Percentiles rank a stretch among this genome's conserved stretches.
Conservation (phyloP, 2,113 vertebrate species). For the Passer montanus region DNA sequence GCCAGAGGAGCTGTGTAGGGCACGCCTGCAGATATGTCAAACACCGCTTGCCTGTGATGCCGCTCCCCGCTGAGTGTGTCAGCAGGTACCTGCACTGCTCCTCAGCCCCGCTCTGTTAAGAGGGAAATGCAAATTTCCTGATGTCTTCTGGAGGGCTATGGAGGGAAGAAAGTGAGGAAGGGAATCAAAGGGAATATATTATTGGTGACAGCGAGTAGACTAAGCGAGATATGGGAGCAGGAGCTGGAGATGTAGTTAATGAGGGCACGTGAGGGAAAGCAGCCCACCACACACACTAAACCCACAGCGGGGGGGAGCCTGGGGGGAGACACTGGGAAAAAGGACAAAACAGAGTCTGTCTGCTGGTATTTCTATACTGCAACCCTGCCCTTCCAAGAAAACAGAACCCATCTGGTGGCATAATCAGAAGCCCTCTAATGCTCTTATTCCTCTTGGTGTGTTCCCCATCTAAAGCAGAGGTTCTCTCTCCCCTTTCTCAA, state of each 20-base stretch:
- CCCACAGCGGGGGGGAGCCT: not conserved
- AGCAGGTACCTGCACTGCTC: not conserved
- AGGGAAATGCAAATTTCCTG: constrained; percentile 34
- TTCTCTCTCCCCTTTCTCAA: not conserved
- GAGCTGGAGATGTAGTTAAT: not conserved
- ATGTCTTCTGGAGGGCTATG: not conserved
- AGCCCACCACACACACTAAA: accelerated
- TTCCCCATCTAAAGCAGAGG: not conserved
- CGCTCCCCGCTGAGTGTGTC: not conserved
- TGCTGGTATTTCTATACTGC: not conserved
- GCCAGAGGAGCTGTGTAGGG: not conserved
- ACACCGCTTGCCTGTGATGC: not conserved
- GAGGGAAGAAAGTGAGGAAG: not conserved
- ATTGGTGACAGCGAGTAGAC: not conserved
- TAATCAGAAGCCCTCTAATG: not conserved
- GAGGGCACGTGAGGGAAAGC: not conserved
- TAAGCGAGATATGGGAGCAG: not conserved
- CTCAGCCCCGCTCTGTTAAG: not conserved
- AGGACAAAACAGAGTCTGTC: not conserved
- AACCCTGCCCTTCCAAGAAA: not conserved
- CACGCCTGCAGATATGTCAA: not conserved
- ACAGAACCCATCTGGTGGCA: not conserved
- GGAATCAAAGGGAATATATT: constrained; percentile 51
- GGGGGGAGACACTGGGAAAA: not conserved
- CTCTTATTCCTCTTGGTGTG: not conserved